A percentile compares a stretch with the other conserved stretches of the same genome.
phyloP scores from a whole-genome alignment of 1,140 invertebrate species.

The Prorops nasuta region DNA sequence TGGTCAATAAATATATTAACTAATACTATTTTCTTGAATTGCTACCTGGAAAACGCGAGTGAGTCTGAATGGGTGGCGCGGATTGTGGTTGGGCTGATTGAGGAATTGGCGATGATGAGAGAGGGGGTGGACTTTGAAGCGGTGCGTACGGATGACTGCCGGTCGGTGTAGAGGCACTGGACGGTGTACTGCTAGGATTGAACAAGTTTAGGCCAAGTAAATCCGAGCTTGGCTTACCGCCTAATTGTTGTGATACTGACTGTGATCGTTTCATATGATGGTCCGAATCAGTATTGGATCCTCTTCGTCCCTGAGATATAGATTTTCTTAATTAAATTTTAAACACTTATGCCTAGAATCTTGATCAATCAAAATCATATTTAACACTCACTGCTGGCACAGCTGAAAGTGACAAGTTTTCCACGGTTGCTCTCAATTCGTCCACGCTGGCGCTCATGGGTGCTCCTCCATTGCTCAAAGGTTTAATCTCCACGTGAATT shows the following conservation, averaged over 20 bases:
- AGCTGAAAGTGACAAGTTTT: conserved; percentile 86
- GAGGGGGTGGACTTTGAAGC: conserved; percentile 67
- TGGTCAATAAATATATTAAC: not conserved
- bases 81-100: conserved; percentile 41
- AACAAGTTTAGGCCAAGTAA: conserved; percentile 76
- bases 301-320: conserved; percentile 54
- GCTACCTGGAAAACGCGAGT: conserved; percentile 46
- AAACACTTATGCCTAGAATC: too few species aligned
- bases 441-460: conserved; percentile 92
- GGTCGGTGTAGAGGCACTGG: conserved; percentile 85
- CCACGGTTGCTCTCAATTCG: conserved; percentile 87
- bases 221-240: conserved; percentile 78
- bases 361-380: too few species aligned
- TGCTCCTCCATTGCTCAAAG: conserved; percentile 81
- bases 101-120: conserved; percentile 47
- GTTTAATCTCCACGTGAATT: conserved; percentile 94
- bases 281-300: conserved; percentile 64
- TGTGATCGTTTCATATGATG: conserved; percentile 74
- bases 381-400: conserved; percentile 58
- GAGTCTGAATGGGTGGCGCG: conserved; percentile 42
- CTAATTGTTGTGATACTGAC: conserved; percentile 74
- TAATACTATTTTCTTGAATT: not conserved
- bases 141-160: conserved; percentile 80
- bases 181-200: conserved; percentile 69
- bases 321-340: too few species aligned